Base-by-base conservation (phyloP, 2,888 invertebrate genomes). In the Eupithecia inturbata region DNA sequence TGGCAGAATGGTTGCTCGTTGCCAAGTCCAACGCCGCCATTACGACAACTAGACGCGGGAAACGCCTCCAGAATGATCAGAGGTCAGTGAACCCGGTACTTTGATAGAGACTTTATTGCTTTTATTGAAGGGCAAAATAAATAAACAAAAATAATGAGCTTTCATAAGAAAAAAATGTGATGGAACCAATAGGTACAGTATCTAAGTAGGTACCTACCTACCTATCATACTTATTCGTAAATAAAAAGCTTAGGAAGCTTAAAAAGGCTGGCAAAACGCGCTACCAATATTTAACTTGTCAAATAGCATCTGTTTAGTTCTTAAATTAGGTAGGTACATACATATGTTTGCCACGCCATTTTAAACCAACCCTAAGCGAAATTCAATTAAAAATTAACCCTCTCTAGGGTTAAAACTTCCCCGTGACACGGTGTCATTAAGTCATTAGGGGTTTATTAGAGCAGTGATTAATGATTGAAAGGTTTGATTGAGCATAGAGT, bases 401-500 rank as follows among this genome's bases (percentile, higher is more conserved):
- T 75, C 80, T 79, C 73, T 33, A 74, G 76, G 80, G 81, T 79
- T 77, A 68, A 66, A 76, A 78, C 79, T 69, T 77, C 77, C 77
- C 77, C 72, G 75, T 78, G 76, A 75, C 78, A 79, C 76, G 78
- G 79, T 67, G 80, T 82, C 80, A 84, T 87, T 83, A 84, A 81
- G 82, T 84, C 83, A 82, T 85, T 83, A 84, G 73, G 78, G 76
- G 78, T 77, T 76, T 77, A 83, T 84, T 85, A 84, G 70, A 71
- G 39, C 62, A 33, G 74, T 87, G 85, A 87, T 87, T 84, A 84
- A 87, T 85, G 81, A 78, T 68, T 57, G 71, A 70, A 82, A 79
- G 84, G 83, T 82, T 81, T 83, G 67, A 71, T 68, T 22, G 33
- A 33, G 4, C 72, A 74, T 33, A 72, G 73, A 74, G 53, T 67